A percentile compares a stretch with the other conserved stretches of the same genome.
Conservation (phyloP, 2,797 vertebrate species). For the Chiroxiphia lanceolata region DNA sequence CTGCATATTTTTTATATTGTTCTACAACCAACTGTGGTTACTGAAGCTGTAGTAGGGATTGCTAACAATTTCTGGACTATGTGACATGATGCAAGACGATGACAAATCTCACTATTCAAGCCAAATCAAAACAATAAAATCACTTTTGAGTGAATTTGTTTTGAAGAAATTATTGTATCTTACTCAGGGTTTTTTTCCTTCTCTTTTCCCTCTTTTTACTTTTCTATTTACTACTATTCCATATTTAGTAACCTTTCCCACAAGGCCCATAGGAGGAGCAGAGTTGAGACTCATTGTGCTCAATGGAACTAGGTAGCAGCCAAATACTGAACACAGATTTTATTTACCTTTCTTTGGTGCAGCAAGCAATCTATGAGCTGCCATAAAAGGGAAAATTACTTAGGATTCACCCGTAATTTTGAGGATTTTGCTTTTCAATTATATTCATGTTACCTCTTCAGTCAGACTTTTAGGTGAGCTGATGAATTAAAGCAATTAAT, state of each 20-base stretch:
- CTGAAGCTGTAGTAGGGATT: background rate
- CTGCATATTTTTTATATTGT: background rate
- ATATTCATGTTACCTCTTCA: background rate
- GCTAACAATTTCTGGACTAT: background rate
- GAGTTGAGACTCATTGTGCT: background rate
- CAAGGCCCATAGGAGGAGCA: background rate
- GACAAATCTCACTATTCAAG: background rate
- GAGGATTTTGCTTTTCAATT: background rate
- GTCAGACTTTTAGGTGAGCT: background rate
- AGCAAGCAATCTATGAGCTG: background rate
- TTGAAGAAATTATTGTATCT: background rate
- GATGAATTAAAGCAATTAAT: background rate
- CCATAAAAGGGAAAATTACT: background rate
- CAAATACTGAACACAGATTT: background rate
- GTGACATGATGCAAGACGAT: background rate
- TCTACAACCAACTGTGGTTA: background rate
- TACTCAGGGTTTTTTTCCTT: accelerated
- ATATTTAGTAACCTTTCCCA: background rate
- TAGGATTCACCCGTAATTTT: background rate
- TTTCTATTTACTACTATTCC: background rate
- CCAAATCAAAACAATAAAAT: background rate
- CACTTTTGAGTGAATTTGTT: background rate
- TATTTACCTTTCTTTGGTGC: background rate
- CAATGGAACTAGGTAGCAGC: background rate
- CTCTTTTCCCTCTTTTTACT: background rate